Evolutionary conservation across 2,797 vertebrate species (phyloP).

Genomic region (Poecilia picta): DNA sequence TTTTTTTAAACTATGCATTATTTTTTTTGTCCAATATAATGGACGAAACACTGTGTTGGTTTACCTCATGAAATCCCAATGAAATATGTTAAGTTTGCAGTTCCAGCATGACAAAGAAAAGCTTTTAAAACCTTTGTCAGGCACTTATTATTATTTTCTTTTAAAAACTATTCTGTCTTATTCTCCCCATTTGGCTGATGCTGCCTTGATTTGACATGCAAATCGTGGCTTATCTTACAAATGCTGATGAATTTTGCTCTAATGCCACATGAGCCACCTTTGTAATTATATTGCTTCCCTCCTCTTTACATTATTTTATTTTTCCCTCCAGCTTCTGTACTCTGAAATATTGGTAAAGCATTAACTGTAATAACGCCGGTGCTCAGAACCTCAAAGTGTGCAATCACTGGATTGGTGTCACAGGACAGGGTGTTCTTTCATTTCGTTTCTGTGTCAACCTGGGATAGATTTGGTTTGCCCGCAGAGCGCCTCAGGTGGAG

Average conservation of each 20-base stretch:
- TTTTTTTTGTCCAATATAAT: not conserved
- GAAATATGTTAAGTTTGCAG: not conserved
- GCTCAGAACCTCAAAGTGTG: conserved; percentile 27
- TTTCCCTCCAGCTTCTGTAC: conserved; percentile 24
- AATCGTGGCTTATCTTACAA: not conserved
- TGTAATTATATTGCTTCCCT: conserved; percentile 35
- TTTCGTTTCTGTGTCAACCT: conserved; percentile 44
- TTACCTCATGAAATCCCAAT: not conserved
- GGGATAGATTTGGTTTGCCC: conserved; percentile 30
- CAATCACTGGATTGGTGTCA: conserved; percentile 52
- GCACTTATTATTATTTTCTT: not conserved
- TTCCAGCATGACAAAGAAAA: not conserved
- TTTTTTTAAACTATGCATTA: not conserved
- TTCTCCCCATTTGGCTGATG: not conserved
- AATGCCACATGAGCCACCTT: conserved; percentile 6
- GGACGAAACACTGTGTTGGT: not conserved
- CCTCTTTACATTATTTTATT: conserved; percentile 42
- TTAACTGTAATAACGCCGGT: conserved; percentile 43
- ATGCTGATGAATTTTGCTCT: conserved; percentile 20
- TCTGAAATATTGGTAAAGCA: conserved; percentile 56
- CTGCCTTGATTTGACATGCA: conserved; percentile 4
- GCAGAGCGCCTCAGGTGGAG: conserved; percentile 44
- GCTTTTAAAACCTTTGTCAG: not conserved
- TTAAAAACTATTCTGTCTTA: not conserved
- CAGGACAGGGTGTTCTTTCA: conserved; percentile 16